Base-by-base conservation (phyloP, 2,113 vertebrate species). In the Zosterops pallidus region DNA sequence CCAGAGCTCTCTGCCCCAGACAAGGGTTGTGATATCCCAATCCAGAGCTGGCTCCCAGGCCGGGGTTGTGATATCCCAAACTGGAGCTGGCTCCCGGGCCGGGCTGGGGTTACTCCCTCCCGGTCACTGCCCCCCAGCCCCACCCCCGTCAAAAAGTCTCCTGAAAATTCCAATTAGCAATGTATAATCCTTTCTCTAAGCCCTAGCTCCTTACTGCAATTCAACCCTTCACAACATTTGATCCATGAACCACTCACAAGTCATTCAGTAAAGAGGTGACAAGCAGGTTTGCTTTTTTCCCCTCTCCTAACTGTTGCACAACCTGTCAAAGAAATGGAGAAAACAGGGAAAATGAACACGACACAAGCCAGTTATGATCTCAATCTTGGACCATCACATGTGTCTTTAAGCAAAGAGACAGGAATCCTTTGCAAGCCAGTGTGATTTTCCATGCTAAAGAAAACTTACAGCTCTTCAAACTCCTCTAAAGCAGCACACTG, bases 71-170 rank as follows among this genome's bases (percentile, higher is more conserved):
- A 11, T 33, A 47, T 18, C 28, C 35, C 57, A 49, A 9, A 41
- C 2, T 5, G 9, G 84, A 78, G 47, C 20, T 10, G 46, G 14
- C 33, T 37, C 31, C 25, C 12, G 67, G 86, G 94, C 65, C 9
- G 29, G 39, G 39, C 98, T 28, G 13, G n/a, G 97, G 97, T 98
- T 97, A 98, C 97, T 97, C n/a, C 17, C 97, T 97, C n/a, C 17
- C 92, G 31, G 96, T 96, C 98, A 98, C 52, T 90, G 97, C 95
- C 97, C 35, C 4, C 18, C 12, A 8, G 39, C 13, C 33, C 15
- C 69, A 25, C 12, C 33, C 26, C 35, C 4, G 23, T 1, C 23
- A 33, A n/a, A 50, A 14, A 35, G 44, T 3, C 63, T 14, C 29
- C 41, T 3, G 25, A 26, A 50, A 53, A 59, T 19, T 7, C 55